A percentile compares a stretch with the other conserved stretches of the same genome.
phyloP scores from a whole-genome alignment of 2,113 vertebrate species.

The Numida meleagris region DNA sequence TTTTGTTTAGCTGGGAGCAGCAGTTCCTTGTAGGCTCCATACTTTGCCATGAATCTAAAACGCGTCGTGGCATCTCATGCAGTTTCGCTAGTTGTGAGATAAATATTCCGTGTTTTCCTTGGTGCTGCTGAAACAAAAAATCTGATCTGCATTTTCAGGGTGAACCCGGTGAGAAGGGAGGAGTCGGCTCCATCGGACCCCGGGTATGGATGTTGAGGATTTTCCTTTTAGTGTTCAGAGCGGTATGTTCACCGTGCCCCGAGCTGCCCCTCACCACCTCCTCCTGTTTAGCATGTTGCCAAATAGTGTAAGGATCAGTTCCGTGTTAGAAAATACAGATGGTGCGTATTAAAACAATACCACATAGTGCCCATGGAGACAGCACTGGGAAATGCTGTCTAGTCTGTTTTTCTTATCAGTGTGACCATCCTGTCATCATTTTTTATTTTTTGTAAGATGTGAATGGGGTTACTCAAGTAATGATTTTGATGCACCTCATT shows the following conservation, averaged over 20 bases:
- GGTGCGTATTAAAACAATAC: neutral
- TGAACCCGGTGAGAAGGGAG: conserved; percentile 84
- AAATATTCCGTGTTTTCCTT: neutral
- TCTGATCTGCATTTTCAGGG: conserved; percentile 78
- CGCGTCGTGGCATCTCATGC: neutral
- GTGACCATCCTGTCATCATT: neutral
- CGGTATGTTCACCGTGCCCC: neutral
- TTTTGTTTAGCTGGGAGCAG: neutral
- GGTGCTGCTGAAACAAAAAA: neutral
- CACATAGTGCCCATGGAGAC: neutral
- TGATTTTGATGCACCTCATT: neutral
- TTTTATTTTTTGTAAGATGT: neutral
- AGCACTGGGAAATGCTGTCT: neutral
- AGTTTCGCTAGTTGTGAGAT: neutral
- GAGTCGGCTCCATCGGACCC: conserved; percentile 69
- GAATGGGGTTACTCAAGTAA: neutral
- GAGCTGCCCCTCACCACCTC: neutral
- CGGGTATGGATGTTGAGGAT: conserved; percentile 66
- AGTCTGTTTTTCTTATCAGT: neutral
- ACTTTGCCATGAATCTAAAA: neutral
- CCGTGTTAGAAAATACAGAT: neutral
- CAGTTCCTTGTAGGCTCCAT: neutral
- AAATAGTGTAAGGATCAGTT: neutral
- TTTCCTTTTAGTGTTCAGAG: neutral
- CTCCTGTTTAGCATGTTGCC: neutral